Base-by-base conservation (phyloP, 92 coral and sea anemone genomes). In the Phenganax subtilis region DNA sequence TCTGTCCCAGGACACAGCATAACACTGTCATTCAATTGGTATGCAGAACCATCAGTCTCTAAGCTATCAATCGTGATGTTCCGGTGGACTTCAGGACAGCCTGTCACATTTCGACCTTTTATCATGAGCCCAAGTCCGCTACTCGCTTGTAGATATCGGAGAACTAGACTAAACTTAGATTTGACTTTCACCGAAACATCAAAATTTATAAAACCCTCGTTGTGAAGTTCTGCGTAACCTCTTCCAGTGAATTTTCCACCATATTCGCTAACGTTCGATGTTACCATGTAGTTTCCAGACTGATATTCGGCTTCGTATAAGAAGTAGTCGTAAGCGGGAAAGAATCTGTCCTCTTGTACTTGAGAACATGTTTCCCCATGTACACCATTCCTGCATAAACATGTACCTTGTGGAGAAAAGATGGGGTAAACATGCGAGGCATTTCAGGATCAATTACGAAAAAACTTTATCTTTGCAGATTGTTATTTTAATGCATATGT, bases 231-330 rank as follows among this genome's bases (percentile, higher is more conserved):
- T 44, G 82, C 91, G 70, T 94, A 94, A 12, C 98, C 98, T 76
- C 89, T 87, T 10, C 97, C 98, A 28, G 98, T 91, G 85, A 94
- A 94, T 66, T 75, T 66, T 60, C 78, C 88, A 20, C 83, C 80
- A 51, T 84, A 87, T 31, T 88, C 97, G 14, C 75, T 66, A 52
- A 88, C 71, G 78, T 94, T 85, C 6, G 97, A 84, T 12, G 92
- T 88, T 27, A 88, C 71, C 0, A 58, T 65, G 79, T 86, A 90
- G 88, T 68, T 85, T 37, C 98, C 98, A 17, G 75, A 29, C 25
- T 92, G 88, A 47, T 84, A 76, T 51, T 94, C 98, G 8, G 98
- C 98, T 83, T 94, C 98, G 71, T 72, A 83, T 69, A 86, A 84
- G 61, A 90, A 75, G 55, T 91, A 72, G 71, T 87, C 75, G 27